A percentile compares a stretch with the other conserved stretches of the same genome.
Evolutionary conservation across 2,797 vertebrate genomes (phyloP).

Genomic region (Leptatherina wallacei): DNA sequence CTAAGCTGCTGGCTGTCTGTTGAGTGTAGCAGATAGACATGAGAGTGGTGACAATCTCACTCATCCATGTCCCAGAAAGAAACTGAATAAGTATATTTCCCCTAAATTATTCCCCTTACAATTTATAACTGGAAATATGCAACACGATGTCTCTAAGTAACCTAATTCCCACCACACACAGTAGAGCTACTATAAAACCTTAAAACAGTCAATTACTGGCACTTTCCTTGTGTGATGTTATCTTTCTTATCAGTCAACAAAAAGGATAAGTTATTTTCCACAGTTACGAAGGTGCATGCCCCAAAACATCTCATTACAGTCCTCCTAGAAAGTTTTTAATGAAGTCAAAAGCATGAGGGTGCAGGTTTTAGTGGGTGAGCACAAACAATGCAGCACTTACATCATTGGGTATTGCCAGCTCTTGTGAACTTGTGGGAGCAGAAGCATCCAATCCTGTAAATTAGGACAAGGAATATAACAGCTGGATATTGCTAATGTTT

Average conservation of each 20-base stretch:
- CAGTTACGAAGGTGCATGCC: constrained; percentile 7
- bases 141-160: not conserved
- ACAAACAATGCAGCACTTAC: constrained; percentile 84
- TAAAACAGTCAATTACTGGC: not conserved
- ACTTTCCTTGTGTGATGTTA: not conserved
- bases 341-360: constrained; percentile 29
- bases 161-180: not conserved
- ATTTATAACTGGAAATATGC: not conserved
- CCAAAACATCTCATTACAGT: constrained; percentile 37
- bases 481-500: constrained; percentile 64
- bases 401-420: constrained; percentile 95
- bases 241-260: not conserved
- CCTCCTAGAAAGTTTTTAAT: constrained; percentile 45
- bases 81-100: not conserved
- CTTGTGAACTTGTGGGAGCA: constrained; percentile 91
- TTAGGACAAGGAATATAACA: constrained; percentile 79
- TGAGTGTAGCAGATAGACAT: not conserved
- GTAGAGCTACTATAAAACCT: not conserved
- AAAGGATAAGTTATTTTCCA: constrained; percentile 8
- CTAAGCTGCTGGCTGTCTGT: not conserved
- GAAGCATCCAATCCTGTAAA: constrained; percentile 89
- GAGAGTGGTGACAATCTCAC: not conserved
- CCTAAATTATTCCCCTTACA: not conserved
- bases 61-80: not conserved
- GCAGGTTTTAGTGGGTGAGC: constrained; percentile 39